phyloP scores from a whole-genome alignment of 2,888 invertebrate species.

The Nemurella pictetii region DNA sequence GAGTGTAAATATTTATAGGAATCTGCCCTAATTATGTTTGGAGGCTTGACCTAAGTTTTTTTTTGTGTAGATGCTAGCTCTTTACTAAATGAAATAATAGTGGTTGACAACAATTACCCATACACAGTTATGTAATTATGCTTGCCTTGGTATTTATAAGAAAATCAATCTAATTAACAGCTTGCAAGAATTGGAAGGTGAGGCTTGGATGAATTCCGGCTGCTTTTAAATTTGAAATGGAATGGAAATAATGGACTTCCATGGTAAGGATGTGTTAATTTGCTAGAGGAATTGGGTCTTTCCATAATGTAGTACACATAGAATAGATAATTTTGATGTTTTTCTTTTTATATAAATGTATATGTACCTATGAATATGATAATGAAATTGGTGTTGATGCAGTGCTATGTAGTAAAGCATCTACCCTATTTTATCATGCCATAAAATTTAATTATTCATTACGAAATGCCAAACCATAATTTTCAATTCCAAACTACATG shows the following conservation, averaged over 20 bases:
- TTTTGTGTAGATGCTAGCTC: background rate
- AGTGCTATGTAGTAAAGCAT: no score
- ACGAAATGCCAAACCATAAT: no score
- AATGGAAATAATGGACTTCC: background rate
- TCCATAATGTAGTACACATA: background rate
- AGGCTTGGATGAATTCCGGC: background rate
- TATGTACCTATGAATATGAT: background rate
- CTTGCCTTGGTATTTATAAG: background rate
- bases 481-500: no score
- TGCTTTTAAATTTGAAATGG: background rate
- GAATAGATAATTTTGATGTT: background rate
- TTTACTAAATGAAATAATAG: no score
- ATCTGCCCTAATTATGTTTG: background rate
- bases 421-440: no score
- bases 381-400: background rate
- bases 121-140: background rate
- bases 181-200: background rate
- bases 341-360: background rate
- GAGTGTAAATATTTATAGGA: no score
- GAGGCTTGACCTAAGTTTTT: background rate
- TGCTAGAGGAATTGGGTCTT: background rate
- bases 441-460: no score
- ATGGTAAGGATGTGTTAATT: background rate
- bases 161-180: background rate
- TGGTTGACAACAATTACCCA: background rate